Evolutionary conservation across 2,113 vertebrate genomes (phyloP).

Genomic region (Mormoops blainvillei): DNA sequence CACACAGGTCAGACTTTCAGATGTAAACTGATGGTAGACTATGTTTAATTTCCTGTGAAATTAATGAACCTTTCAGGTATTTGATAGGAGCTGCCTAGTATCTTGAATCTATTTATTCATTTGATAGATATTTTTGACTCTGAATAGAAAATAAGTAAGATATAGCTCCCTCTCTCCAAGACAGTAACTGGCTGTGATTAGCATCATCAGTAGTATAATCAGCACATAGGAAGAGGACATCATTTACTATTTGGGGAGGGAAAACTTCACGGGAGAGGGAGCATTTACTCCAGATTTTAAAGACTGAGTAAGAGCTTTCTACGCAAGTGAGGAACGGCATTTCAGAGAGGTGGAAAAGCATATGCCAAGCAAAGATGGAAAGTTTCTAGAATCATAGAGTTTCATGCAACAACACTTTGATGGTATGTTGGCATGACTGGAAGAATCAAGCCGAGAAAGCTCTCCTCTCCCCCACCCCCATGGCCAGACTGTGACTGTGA

Average conservation of each 20-base stretch:
- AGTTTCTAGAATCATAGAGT: not conserved
- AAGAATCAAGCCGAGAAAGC: not conserved
- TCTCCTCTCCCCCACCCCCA: fast-evolving
- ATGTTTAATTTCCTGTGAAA: not conserved
- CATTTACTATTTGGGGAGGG: not conserved
- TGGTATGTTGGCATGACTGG: not conserved
- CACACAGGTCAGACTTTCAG: not conserved
- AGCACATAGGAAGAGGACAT: not conserved
- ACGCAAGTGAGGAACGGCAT: not conserved
- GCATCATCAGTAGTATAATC: not conserved
- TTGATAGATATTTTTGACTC: not conserved
- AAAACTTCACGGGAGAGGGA: not conserved
- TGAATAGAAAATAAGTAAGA: not conserved
- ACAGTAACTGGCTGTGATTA: not conserved
- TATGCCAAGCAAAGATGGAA: not conserved
- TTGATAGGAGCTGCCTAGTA: not conserved
- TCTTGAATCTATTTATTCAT: not conserved
- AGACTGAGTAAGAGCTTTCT: not conserved
- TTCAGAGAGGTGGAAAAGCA: not conserved
- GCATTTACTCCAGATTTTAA: not conserved
- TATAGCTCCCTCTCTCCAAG: not conserved
- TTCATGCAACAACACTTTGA: not conserved
- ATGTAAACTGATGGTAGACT: not conserved
- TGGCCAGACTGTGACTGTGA: not conserved
- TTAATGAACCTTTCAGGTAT: not conserved